These are phyloP conservation scores for Orthonychiurus folsomi DNA, from an alignment of 2,888 invertebrate genomes.

Conservation along the genomic window DNA sequence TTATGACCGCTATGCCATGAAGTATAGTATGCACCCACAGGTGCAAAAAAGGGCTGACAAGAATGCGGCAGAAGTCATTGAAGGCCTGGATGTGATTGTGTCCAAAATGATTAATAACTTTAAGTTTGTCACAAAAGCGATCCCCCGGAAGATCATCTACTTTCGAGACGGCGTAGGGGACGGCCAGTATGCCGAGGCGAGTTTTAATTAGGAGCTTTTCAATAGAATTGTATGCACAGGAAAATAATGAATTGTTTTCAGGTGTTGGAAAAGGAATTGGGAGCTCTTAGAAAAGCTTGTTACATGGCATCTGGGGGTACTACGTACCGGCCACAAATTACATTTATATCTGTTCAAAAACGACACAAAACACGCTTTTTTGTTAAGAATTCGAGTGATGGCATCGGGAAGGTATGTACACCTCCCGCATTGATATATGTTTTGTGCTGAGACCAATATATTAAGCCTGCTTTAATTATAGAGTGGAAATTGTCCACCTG, in stretches of 20 bases:
- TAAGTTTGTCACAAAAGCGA: constrained; percentile 20
- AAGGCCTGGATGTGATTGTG: constrained; percentile 23
- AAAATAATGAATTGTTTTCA: not conserved
- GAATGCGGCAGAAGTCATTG: constrained; percentile 29
- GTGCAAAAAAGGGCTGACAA: constrained; percentile 20
- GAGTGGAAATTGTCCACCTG: constrained; percentile 47
- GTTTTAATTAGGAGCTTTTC: not conserved
- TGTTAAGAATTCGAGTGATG: constrained; percentile 49
- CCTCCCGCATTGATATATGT: not conserved
- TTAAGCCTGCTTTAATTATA: not conserved
- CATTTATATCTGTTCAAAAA: constrained; percentile 55
- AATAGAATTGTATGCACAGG: not conserved
- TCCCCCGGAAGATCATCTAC: constrained; percentile 43
- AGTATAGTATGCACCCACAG: constrained; percentile 24
- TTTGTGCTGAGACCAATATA: not conserved
- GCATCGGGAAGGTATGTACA: constrained; percentile 35
- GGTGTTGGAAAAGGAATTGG: constrained; percentile 41
- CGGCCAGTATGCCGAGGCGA: constrained; percentile 42
- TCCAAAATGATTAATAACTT: constrained; percentile 37
- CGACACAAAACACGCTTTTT: constrained; percentile 51
- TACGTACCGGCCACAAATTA: constrained; percentile 51
- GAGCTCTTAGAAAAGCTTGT: constrained; percentile 47
- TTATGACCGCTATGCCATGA: constrained; percentile 24
- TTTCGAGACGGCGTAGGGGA: constrained; percentile 45
- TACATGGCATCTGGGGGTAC: constrained; percentile 47